Conservation (phyloP, 2,797 vertebrate genomes). For the Graptemys geographica region DNA sequence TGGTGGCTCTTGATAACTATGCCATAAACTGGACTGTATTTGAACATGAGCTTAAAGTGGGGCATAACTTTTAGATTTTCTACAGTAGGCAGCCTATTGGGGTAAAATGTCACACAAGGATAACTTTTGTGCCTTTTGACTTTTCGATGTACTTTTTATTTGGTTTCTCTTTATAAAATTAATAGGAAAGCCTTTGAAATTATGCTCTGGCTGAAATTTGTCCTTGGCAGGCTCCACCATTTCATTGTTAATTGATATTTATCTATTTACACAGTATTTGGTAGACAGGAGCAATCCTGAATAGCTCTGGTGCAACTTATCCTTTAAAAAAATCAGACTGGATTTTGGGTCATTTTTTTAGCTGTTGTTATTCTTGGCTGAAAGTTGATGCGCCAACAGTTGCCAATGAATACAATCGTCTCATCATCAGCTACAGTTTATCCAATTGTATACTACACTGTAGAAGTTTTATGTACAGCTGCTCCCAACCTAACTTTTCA, state of each 20-base stretch:
- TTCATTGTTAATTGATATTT: background rate
- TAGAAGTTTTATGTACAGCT: background rate
- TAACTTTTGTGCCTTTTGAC: background rate
- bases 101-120: background rate
- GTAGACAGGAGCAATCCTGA: background rate
- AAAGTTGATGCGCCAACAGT: rapidly evolving
- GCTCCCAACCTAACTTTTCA: background rate
- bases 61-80: background rate
- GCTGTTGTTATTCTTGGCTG: background rate
- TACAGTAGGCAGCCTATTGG: background rate
- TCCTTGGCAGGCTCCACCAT: background rate
- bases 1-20: background rate
- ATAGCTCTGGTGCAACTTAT: background rate
- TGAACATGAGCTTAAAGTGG: background rate
- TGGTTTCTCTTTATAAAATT: background rate
- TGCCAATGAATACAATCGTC: background rate
- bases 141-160: background rate
- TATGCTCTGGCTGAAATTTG: background rate
- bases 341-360: background rate
- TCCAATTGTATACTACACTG: background rate
- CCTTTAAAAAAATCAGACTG: background rate
- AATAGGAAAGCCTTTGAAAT: background rate
- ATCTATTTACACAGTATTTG: rapidly evolving
- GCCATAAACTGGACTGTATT: background rate
- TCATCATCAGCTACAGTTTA: background rate